Percentiles rank a stretch among this genome's conserved stretches.
Conservation (phyloP, 2,888 invertebrate species). For the Harpagoxenus sublaevis region DNA sequence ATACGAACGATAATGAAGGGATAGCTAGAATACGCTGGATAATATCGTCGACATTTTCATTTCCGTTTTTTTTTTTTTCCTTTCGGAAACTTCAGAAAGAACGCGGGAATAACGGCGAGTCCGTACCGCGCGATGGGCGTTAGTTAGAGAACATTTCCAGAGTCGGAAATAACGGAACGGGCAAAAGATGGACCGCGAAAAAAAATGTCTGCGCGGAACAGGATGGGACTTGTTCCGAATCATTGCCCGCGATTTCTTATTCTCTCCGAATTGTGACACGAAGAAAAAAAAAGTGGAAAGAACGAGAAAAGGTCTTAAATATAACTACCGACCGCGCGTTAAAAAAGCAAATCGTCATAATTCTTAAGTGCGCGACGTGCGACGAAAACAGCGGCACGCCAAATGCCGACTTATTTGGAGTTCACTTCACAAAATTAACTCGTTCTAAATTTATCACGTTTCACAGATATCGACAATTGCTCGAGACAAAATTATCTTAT, state of each 20-base stretch:
- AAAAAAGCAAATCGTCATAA: conserved; percentile 56
- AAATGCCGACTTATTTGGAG: neutral
- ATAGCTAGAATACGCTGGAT: conserved; percentile 4
- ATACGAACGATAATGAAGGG: conserved; percentile 27
- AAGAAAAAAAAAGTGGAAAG: neutral
- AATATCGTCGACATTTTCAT: conserved; percentile 46
- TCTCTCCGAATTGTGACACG: conserved; percentile 59
- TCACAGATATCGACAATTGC: neutral
- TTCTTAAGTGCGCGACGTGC: conserved; percentile 23
- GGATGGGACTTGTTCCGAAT: conserved; percentile 67
- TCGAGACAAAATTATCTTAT: neutral
- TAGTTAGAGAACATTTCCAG: conserved; percentile 63
- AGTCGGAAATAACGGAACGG: conserved; percentile 62
- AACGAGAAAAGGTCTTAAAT: conserved; percentile 46
- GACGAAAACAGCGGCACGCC: neutral
- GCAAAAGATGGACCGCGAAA: conserved; percentile 64
- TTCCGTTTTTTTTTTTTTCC: conserved; percentile 7
- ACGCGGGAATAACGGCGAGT: conserved; percentile 24
- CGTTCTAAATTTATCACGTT: neutral
- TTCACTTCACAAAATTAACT: neutral
- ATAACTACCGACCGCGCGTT: conserved; percentile 26
- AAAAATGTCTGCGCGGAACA: conserved; percentile 55
- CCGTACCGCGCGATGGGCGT: conserved; percentile 29
- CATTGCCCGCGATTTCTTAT: conserved; percentile 72
- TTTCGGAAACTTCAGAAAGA: neutral